These are phyloP conservation scores for Geopemphigus sp. DNA, from an alignment of 1,140 invertebrate genomes.

Conservation along the genomic window DNA sequence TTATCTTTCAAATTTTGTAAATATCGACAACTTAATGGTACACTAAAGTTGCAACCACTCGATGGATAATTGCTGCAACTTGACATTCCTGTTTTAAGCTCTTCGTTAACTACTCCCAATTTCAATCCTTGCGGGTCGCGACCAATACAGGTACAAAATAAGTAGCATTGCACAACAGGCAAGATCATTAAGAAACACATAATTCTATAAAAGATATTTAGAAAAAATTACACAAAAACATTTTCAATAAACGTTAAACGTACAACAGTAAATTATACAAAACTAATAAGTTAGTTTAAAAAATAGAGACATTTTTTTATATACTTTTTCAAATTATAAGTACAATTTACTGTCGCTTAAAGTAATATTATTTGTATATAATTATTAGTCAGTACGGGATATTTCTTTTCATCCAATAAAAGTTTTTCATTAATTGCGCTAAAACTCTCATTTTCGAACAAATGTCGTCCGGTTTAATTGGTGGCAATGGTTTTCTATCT, in stretches of 20 bases:
- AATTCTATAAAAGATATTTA: conserved; percentile 56
- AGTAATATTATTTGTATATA: not conserved
- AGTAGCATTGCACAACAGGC: conserved; percentile 63
- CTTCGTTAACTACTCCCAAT: conserved; percentile 61
- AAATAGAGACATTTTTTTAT: not conserved
- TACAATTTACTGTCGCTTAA: not conserved
- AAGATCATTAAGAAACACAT: conserved; percentile 63
- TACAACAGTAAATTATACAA: not conserved
- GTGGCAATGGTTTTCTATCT: conserved; percentile 50
- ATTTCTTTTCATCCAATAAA: conserved; percentile 85
- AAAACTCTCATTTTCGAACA: conserved; percentile 58
- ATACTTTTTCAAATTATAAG: not conserved
- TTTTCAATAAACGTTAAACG: not conserved
- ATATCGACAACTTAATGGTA: conserved; percentile 72
- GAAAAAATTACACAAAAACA: not conserved
- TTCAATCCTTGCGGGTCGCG: conserved; percentile 61
- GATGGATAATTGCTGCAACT: conserved; percentile 56
- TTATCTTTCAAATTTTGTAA: conserved; percentile 66
- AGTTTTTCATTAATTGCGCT: conserved; percentile 87
- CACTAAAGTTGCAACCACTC: conserved; percentile 63
- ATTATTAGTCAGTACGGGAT: conserved; percentile 66
- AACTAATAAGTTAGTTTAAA: not conserved
- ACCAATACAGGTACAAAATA: conserved; percentile 65
- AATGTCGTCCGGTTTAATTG: conserved; percentile 49
- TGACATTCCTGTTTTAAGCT: conserved; percentile 53